Evolutionary conservation across 1,140 invertebrate species (phyloP).

Genomic region (Triops cancriformis): DNA sequence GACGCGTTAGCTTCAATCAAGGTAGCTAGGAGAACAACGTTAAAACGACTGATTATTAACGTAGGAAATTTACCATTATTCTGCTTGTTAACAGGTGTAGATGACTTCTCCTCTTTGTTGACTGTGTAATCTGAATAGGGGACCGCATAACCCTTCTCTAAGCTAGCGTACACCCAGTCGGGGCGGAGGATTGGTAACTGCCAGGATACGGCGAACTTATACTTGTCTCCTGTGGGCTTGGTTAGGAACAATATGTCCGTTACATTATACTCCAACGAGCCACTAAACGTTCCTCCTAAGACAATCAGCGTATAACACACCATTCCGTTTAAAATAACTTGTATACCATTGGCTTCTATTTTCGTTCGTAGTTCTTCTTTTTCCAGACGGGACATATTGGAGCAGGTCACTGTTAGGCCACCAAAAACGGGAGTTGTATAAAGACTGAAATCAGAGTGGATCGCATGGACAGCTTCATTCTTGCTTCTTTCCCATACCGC

Average conservation of each 20-base stretch:
- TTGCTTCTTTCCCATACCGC: slow-evolving; percentile 65
- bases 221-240: slow-evolving; percentile 63
- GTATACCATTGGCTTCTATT: slow-evolving; percentile 57
- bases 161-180: slow-evolving; percentile 69
- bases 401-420: slow-evolving; percentile 66
- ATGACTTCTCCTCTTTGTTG: slow-evolving; percentile 35
- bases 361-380: slow-evolving; percentile 60
- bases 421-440: slow-evolving; percentile 69
- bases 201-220: slow-evolving; percentile 63
- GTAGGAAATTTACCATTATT: slow-evolving; percentile 20
- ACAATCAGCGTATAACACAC: not conserved
- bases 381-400: slow-evolving; percentile 55
- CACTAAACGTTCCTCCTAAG: slow-evolving; percentile 43
- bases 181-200: slow-evolving; percentile 60
- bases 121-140: not conserved
- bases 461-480: slow-evolving; percentile 50
- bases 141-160: slow-evolving; percentile 60
- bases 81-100: slow-evolving; percentile 31
- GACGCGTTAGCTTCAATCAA: slow-evolving; percentile 27
- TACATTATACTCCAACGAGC: slow-evolving; percentile 44
- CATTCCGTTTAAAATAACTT: not conserved
- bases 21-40: not conserved
- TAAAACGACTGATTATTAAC: too few species aligned
- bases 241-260: slow-evolving; percentile 47
- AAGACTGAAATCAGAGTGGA: slow-evolving; percentile 53